Base-by-base conservation (phyloP, 2,113 vertebrate species). In the Silurus glanis region DNA sequence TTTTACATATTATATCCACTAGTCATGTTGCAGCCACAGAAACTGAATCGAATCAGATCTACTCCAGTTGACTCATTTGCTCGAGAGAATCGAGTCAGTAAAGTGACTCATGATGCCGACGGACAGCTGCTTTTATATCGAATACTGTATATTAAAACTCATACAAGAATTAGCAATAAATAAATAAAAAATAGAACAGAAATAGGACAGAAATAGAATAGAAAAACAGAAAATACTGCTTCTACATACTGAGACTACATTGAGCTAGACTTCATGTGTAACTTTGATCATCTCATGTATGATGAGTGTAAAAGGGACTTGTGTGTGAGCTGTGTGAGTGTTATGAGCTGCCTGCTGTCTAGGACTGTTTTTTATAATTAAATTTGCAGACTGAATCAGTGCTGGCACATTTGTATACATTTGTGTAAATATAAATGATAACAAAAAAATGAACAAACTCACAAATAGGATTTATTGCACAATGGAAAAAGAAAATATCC, bases 51-150 rank as follows among this genome's bases (percentile, higher is more conserved):
- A 80, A 37, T 80, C 76, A 80, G 7, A 80, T 9, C 16, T 78
- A 23, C 13, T 55, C 7, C 0, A 19, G 14, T 80, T 80, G 76
- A 80, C 25, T 80, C 76, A 80, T 16, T 80, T 80, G 76, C 37
- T 80, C 76, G 7, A 80, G 37, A 59, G 76, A 80, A 58, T 80
- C 76, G 76, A 80, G 0, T 80, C 76, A 19, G 13, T 37, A 56
- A 12, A 58, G 3, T 37, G 76, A 59, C 55, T 80, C 76, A 8
- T 37, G 55, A 80, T 80, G 55, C 55, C 55, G 16, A 0, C 3
- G 14, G 8, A 55, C 55, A 59, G 55, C 25, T 17, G 76, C 55
- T 80, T 19, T 28, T 74, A 71, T 23, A 10, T 55, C 4, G 3
- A 23, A 9, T 74, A 17, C 55, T 56, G 55, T 56, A 56, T 56